A percentile compares a stretch with the other conserved stretches of the same genome.
These are phyloP conservation scores for Enteromius argenteus DNA, from an alignment of 2,797 vertebrate species.

Conservation along the genomic window DNA sequence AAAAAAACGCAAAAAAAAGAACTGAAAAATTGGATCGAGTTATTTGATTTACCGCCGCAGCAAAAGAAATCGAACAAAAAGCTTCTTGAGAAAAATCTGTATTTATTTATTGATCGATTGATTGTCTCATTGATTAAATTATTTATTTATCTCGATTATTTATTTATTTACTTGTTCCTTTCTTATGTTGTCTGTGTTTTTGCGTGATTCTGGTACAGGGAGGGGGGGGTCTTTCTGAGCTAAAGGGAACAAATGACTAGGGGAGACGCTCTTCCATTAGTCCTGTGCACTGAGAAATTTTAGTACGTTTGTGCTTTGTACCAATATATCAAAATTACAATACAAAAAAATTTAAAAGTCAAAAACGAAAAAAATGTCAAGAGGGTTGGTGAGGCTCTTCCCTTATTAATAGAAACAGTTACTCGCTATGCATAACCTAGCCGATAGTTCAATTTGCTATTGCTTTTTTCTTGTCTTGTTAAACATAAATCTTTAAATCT, in stretches of 20 bases:
- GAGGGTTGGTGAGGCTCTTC: constrained; percentile 96
- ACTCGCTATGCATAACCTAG: constrained; percentile 99
- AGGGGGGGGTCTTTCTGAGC: constrained; percentile 94
- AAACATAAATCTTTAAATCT: constrained; percentile 98
- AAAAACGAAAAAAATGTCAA: constrained; percentile 83
- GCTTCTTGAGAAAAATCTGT: constrained; percentile 80
- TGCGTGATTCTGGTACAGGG: constrained; percentile 90
- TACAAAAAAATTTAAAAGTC: constrained; percentile 84
- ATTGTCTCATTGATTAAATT: constrained; percentile 73
- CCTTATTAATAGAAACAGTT: constrained; percentile 99
- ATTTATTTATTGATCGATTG: constrained; percentile 81
- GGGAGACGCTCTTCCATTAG: constrained; percentile 94
- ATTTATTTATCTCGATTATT: constrained; percentile 79
- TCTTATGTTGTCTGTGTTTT: constrained; percentile 92
- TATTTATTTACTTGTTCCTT: constrained; percentile 85
- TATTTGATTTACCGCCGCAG: constrained; percentile 90
- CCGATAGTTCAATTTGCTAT: constrained; percentile 99
- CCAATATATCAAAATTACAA: constrained; percentile 99
- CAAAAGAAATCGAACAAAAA: constrained; percentile 91
- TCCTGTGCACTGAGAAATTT: constrained; percentile 99
- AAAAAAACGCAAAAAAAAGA: constrained; percentile 69
- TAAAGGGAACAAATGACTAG: constrained; percentile 97
- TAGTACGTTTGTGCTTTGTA: constrained; percentile 99
- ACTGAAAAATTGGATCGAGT: constrained; percentile 75
- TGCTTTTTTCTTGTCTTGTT: constrained; percentile 99